Base-by-base conservation (phyloP, 2,113 vertebrate species). In the Calidris pygmaea region DNA sequence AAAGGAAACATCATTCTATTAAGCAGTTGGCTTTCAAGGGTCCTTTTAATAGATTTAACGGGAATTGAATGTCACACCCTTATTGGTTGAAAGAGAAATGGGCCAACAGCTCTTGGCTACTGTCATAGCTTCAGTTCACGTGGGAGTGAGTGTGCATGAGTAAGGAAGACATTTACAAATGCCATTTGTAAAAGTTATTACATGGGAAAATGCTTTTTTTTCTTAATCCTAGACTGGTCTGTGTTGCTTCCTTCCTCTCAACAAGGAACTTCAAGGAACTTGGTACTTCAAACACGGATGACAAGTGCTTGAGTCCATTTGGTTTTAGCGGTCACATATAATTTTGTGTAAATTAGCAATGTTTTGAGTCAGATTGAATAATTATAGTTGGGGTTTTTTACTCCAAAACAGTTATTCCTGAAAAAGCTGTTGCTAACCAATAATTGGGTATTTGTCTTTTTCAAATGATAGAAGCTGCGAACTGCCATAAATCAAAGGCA, bases 341-440 rank as follows among this genome's bases (percentile, higher is more conserved):
- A 74, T 68, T 84, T 47, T 23, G 73, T 39, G 35, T 48, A 81
- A 93, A 94, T 72, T 41, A 88, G 20, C 30, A 65, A 41, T 55
- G 29, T 12, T 92, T 93, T 90, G 52, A 84, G 65, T 74, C 55
- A 86, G 52, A 55, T 41, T 32, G 39, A 53, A 30, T 35, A 81
- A 77, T 70, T 89, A 78, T 16, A 35, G 23, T 34, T n/a, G 30
- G 35, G 13, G 6, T 30, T 30, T 30, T 35, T 7, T 52, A 39
- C 43, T 91, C 35, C 37, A 60, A 67, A 77, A 73, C 20, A 41
- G 29, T 82, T 78, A 71, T 67, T 78, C 29, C 37, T 68, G 67
- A 60, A 84, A 76, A 95, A 94, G 60, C 45, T 63, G 30, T 74
- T 88, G 50, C 50, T 95, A 94, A 55, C 63, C 63, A 90, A 62